Evolutionary conservation across 2,113 vertebrate species (phyloP).

Genomic region (Microcebus lehilahytsara): DNA sequence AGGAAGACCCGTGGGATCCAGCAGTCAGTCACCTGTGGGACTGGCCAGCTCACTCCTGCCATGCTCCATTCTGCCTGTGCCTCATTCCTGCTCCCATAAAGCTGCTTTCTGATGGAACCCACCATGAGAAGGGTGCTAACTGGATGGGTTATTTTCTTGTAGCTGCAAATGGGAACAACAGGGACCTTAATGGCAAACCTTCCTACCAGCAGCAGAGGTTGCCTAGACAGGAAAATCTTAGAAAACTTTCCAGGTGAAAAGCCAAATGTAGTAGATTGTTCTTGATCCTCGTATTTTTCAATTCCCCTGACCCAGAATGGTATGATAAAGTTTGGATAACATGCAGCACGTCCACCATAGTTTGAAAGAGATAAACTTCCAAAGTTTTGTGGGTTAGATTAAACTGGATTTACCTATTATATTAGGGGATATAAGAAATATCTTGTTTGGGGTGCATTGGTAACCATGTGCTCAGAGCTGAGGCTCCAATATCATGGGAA

Average conservation of each 20-base stretch:
- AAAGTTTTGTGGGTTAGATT: not conserved
- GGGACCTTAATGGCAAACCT: not conserved
- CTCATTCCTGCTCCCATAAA: not conserved
- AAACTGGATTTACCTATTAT: not conserved
- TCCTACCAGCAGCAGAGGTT: not conserved
- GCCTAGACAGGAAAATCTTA: too few species aligned
- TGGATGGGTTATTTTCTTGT: too few species aligned
- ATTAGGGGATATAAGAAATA: not conserved
- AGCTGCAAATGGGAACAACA: not conserved
- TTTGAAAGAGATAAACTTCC: not conserved
- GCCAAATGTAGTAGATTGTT: not conserved
- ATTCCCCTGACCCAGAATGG: not conserved
- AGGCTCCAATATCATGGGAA: not conserved
- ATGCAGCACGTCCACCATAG: too few species aligned
- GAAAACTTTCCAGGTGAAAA: not conserved
- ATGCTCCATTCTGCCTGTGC: rapidly evolving
- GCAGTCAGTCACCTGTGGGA: not conserved
- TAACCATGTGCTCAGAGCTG: not conserved
- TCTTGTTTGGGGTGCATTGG: not conserved
- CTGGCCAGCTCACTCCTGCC: not conserved
- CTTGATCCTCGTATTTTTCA: not conserved
- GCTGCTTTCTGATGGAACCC: not conserved
- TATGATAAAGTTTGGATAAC: not conserved
- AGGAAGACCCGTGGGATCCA: rapidly evolving
- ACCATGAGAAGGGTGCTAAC: rapidly evolving